Evolutionary conservation across 1,140 invertebrate species (phyloP), one percentile per base, ranked within the genome.

Genomic region (Venustaconcha ellipsiformis): DNA sequence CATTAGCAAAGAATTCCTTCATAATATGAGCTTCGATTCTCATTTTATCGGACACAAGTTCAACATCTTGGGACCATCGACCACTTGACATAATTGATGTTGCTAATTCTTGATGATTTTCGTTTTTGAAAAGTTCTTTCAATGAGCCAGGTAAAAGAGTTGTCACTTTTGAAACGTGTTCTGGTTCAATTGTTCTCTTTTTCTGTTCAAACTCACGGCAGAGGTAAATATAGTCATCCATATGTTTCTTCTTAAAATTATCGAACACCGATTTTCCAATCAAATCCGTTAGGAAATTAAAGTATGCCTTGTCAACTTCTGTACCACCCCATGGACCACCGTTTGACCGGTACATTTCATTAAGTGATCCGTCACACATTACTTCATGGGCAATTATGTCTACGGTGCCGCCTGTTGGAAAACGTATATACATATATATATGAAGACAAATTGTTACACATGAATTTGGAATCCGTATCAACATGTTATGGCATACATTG

Each of bases 141-240:
- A 76, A 37, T 17, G 18, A 18, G 11, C 60, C 62, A 13, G 74
- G 74, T 5, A 78, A 57, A 57, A 58, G 63, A 20, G 64, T 69
- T 13, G 58, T 78, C n/a, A 68, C 67, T 65, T 67, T 78, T 48
- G 62, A 57, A 57, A 18, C 65, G 14, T 78, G 66, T 1, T 66
- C 67, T 8, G n/a, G 17, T 14, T 62, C 18, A 58, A 68, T 57
- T 17, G 18, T 64, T 37, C 76, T 56, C 69, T 78, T 78, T 48
- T 69, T 72, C 18, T 60, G 62, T 56, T 78, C 76, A 65, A 78
- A 78, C 20, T 72, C 70, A 55, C 68, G 62, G 20, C 37, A 17
- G 5, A 78, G 60, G 57, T 72, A 58, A 13, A 78, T 64, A n/a
- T 30, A 60, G 65, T 78, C 76, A 55, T 72, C 70, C 8, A 48